Evolutionary conservation across 2,888 invertebrate genomes (phyloP), one percentile per base, ranked within the genome.

Genomic region (Reticulitermes lucifugus): DNA sequence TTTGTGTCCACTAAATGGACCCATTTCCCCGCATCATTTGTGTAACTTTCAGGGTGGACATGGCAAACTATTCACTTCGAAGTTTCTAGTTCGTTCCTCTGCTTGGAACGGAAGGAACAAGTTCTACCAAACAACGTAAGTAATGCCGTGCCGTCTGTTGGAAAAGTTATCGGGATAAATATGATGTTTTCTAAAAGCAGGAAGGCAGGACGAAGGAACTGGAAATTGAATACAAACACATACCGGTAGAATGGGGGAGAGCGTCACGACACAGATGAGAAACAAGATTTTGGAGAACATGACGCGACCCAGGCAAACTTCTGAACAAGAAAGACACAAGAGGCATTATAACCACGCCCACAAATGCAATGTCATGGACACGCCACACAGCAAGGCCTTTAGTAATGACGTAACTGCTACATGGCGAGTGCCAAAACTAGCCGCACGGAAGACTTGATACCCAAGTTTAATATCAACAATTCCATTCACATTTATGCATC

Each of bases 171-270:
- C 46, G 46, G 46, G 77, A 77, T 77, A 77, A 77, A 77, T 77
- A 77, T 46, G 77, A 77, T 46, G 46, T 77, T 73, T 46, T 77
- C n/a, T 46, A 46, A 77, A n/a, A 77, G 77, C 77, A 46, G 77
- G 43, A 35, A 73, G 73, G 73, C 41, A 41, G 73, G 41, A 73
- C 22, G 18, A n/a, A 77, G 46, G 12, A 46, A 7, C 35, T 46
- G 77, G 77, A 77, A 77, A 77, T 77, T 77, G 77, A 77, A 77
- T 77, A 43, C 77, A 77, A 77, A 77, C 77, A 77, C 46, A 77
- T n/a, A 46, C 77, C 46, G 77, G 46, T 12, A 29, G 41, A 12
- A 41, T 41, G 35, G 22, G 73, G 41, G 46, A 46, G 46, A 55
- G 18, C 18, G 14, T 73, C 77, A 22, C 46, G 14, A 46, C 43